Base-by-base conservation (phyloP, 2,797 vertebrate species). In the Pipistrellus pygmaeus region DNA sequence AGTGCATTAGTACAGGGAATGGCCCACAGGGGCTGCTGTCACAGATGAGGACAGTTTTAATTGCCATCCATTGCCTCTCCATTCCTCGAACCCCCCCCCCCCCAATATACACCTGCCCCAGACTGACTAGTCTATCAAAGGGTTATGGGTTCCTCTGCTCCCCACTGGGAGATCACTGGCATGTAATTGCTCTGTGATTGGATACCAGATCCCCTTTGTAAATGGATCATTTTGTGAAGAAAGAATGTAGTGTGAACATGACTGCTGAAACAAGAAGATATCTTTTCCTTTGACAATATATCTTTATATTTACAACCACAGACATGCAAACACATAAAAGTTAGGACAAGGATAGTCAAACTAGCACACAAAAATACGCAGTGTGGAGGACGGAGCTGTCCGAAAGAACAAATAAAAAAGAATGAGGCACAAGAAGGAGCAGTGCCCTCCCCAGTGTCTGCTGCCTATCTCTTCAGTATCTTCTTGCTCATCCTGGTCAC, bases 1-100 rank as follows among this genome's bases (percentile, higher is more conserved):
- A n/a, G 25, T 14, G 5, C 5, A 77, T 8, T 32, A 41, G 14
- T 1, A 3, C 6, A 68, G 12, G 4, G n/a, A 60, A 2, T 51
- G 9, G 13, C 5, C 20, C 17, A 7, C 0, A 0, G 0, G 3
- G 4, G 6, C 46, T 53, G 46, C 3, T 27, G 8, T 6, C 3
- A 25, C 13, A 69, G 23, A 35, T 6, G 35, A 2, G 3, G 46
- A 21, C 1, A 25, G 6, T 18, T 81, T 77, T 48, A 23, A 46
- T 27, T 5, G 5, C 6, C 0, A 7, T 11, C 18, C 32, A n/a
- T 4, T 2, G 5, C 4, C 13, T 10, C 2, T 38, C 6, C 6
- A n/a, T 7, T 38, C 10, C 2, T 10, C 5, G 3, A 8, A 51
- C 66, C 2, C 2, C 11, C n/a, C 12, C 1, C 20, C n/a, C 14